Evolutionary conservation across 2,888 invertebrate genomes (phyloP), one percentile per base, ranked within the genome.

Genomic region (Stenodera caucasica): DNA sequence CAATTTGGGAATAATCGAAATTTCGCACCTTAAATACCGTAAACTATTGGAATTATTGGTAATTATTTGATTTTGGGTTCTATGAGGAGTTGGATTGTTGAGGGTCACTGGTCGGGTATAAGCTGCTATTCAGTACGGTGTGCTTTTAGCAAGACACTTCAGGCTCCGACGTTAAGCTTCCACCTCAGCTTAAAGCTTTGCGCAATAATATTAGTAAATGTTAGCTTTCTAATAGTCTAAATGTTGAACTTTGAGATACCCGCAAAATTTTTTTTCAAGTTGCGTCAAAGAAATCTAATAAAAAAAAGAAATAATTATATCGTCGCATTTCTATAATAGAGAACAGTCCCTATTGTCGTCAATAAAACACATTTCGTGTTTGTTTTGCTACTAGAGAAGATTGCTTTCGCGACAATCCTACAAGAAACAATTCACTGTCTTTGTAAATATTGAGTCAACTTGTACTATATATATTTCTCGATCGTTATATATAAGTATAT

Each of bases 201-300:
- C n/a, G n/a, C n/a, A n/a, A n/a, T 75, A 74, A 65, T 71, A 73
- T 70, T 72, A 74, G 72, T 72, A 73, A 73, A 72, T 71, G 71
- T 67, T n/a, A 70, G 69, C 65, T 67, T 69, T 69, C 67, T 63
- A 66, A 62, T 67, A 54, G 4, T 23, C 35, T 35, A 35, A 35
- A 35, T 14, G 14, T 35, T 33, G 33, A 33, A 33, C 33, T n/a
- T n/a, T n/a, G n/a, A n/a, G n/a, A n/a, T n/a, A n/a, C n/a, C n/a
- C n/a, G n/a, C n/a, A n/a, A n/a, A n/a, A n/a, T n/a, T n/a, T n/a
- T n/a, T n/a, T n/a, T n/a, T n/a, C n/a, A n/a, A n/a, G n/a, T n/a
- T n/a, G n/a, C n/a, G 2, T 18, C 40, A 40, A 40, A 37, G 15
- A 15, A 15, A 15, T 35, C 35, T 14, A 32, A 35, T 35, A 35